phyloP scores from a whole-genome alignment of 2,888 invertebrate genomes.

The Acleris literana region DNA sequence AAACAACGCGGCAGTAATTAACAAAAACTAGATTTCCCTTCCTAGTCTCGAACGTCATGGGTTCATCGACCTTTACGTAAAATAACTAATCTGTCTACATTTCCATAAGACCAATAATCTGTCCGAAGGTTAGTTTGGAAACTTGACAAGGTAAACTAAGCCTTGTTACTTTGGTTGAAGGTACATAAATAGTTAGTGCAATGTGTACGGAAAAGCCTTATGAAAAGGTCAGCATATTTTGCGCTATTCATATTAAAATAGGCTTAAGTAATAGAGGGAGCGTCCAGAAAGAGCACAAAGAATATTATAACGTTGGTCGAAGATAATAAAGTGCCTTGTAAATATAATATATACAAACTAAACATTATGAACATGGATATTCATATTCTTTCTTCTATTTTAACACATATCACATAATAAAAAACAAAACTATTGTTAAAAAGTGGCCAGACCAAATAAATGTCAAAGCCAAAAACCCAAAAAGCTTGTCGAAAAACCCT shows the following conservation, averaged over 20 bases:
- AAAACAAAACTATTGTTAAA: too few relatives aligned
- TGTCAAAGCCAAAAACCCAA: too few relatives aligned
- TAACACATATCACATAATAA: too few relatives aligned
- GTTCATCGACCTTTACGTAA: constrained; percentile 26
- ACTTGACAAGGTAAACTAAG: background rate
- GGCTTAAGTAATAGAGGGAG: constrained; percentile 25
- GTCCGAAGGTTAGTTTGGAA: constrained; percentile 24
- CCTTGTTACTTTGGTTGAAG: background rate
- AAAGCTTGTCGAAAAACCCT: too few relatives aligned
- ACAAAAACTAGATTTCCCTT: constrained; percentile 25
- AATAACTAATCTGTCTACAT: constrained; percentile 31
- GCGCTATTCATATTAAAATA: constrained; percentile 37
- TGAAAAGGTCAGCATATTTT: constrained; percentile 34
- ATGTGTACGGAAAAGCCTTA: constrained; percentile 32
- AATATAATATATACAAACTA: too few relatives aligned
- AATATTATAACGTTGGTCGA: background rate
- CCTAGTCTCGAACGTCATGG: constrained; percentile 18
- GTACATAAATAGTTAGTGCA: background rate
- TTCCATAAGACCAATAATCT: constrained; percentile 34
- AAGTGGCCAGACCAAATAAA: too few relatives aligned
- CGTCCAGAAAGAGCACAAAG: constrained; percentile 9
- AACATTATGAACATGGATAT: too few relatives aligned
- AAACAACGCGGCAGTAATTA: constrained; percentile 24
- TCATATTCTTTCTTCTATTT: too few relatives aligned
- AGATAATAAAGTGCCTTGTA: too few relatives aligned